Conservation (phyloP, 2,888 invertebrate species). For the Phaonia tiefii region DNA sequence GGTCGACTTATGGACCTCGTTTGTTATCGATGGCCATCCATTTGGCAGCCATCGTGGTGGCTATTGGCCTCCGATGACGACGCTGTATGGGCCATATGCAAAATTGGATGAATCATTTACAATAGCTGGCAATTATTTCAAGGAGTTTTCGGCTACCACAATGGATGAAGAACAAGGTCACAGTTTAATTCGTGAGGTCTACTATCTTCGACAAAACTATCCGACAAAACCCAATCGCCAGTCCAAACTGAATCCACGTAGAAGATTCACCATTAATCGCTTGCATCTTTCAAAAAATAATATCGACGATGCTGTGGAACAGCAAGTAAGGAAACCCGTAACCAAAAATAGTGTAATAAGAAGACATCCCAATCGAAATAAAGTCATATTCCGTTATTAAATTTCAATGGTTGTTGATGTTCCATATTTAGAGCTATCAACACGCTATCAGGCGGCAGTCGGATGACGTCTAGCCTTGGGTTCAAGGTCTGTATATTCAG, state of each 20-base stretch:
- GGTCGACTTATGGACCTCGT: constrained; percentile 80
- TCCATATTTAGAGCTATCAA: too few species aligned
- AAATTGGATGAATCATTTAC: constrained; percentile 77
- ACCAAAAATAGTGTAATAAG: constrained; percentile 51
- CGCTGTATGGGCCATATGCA: constrained; percentile 79
- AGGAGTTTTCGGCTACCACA: constrained; percentile 77
- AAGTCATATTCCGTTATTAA: constrained; percentile 47
- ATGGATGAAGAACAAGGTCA: constrained; percentile 74
- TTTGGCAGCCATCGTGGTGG: constrained; percentile 73
- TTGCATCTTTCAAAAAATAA: not conserved
- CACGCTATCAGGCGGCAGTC: not conserved
- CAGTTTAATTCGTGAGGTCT: constrained; percentile 74
- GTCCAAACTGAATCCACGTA: constrained; percentile 50
- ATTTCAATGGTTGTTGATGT: not conserved
- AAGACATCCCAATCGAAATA: constrained; percentile 53
- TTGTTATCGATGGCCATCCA: constrained; percentile 78
- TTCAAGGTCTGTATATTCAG: not conserved
- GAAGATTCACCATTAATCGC: constrained; percentile 45
- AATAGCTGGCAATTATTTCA: constrained; percentile 77
- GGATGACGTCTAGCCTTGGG: not conserved
- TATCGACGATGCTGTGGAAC: not conserved
- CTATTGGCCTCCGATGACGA: constrained; percentile 79
- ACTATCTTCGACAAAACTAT: constrained; percentile 71
- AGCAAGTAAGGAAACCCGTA: constrained; percentile 18
- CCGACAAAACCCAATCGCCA: constrained; percentile 57